Base-by-base conservation (phyloP, 64 coral and sea anemone species). In the Montipora efflorescens region DNA sequence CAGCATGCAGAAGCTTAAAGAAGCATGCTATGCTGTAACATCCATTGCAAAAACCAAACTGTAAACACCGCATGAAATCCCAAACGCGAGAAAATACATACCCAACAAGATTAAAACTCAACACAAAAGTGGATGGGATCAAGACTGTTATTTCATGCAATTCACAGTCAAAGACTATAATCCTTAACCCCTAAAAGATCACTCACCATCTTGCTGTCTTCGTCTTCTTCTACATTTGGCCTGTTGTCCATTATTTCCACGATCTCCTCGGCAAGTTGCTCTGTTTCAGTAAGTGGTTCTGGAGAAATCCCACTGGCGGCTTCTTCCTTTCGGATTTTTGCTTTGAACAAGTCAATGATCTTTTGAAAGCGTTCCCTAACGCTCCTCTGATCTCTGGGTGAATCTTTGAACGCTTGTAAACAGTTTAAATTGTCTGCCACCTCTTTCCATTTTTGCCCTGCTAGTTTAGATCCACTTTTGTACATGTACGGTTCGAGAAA, bases 81-180 rank as follows among this genome's bases (percentile, higher is more conserved):
- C 52, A 55, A 55, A 55, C 9, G 52, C 52, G 52, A 55, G 52
- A 55, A 55, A 71, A 71, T 71, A 71, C 67, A 71, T 71, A 71
- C 15, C 67, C 67, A 71, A 71, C 67, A 71, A 19, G 67, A 71
- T 7, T 71, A 71, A 71, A 71, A 71, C 67, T 74, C 71, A 74
- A 74, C 71, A 74, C n/a, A 74, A 74, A 28, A 74, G 71, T n/a
- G 67, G 67, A 71, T 71, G 67, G 67, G 67, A 71, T 71, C 2
- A 71, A 71, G 16, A 7, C 67, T 71, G 2, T 5, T 55, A 71
- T 71, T 71, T 71, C 67, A 71, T 71, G 67, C 67, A 71, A 71
- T 71, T 71, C 67, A 71, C 67, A 71, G 67, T 71, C 67, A 71
- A 71, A 71, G 67, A 71, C 67, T 71, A 71, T 16, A 71, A 71